Conservation (phyloP, 2,797 vertebrate genomes). For the Gallinago solitaria region DNA sequence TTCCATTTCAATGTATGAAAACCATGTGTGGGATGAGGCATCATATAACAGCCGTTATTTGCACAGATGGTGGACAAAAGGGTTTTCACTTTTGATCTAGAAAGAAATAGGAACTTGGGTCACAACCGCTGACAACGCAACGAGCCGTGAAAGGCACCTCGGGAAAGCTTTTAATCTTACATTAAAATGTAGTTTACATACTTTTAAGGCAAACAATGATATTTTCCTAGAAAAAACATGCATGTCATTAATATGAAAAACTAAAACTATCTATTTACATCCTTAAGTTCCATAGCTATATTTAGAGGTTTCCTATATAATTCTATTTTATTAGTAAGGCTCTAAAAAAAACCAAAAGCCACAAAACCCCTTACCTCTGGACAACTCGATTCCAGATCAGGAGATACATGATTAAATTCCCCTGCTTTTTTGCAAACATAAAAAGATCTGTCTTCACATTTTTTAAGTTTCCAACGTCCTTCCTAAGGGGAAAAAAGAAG, state of each 20-base stretch:
- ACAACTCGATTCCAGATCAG: constrained; percentile 81
- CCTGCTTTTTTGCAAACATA: constrained; percentile 85
- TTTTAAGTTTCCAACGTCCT: constrained; percentile 84
- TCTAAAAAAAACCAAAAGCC: background rate
- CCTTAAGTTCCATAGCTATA: background rate
- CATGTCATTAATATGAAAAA: background rate
- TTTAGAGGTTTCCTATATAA: background rate
- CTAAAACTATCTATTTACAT: background rate
- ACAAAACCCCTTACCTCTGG: constrained; percentile 79
- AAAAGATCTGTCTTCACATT: constrained; percentile 81
- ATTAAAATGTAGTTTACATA: background rate
- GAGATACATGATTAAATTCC: constrained; percentile 50
- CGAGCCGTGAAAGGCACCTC: background rate
- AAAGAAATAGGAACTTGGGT: constrained; percentile 41
- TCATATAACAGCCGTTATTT: constrained; percentile 62
- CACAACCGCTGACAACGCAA: background rate
- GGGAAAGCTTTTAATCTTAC: background rate
- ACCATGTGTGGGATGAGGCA: constrained; percentile 3
- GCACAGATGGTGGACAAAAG: constrained; percentile 70
- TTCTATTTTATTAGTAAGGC: background rate
- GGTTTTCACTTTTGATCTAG: constrained; percentile 57
- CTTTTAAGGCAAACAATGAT: background rate
- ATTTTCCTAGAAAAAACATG: background rate
- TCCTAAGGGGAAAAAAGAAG: constrained; percentile 70
- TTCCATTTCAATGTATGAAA: constrained; percentile 40